Base-by-base conservation (phyloP, 2,888 invertebrate species). In the Apomyelois bistriatella region DNA sequence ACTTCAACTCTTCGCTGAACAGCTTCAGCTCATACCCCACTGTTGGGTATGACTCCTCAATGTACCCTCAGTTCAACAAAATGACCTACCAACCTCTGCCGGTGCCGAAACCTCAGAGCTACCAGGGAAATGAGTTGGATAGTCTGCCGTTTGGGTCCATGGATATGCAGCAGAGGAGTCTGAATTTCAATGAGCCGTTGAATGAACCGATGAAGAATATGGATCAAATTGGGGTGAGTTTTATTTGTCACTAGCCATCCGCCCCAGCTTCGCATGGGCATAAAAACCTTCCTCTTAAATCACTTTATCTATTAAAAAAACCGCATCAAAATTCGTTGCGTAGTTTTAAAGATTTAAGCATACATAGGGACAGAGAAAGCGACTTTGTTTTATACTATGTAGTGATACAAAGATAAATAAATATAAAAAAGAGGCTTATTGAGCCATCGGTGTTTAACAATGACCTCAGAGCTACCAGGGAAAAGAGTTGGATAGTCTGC, bases 31-130 rank as follows among this genome's bases (percentile, higher is more conserved):
- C 72, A 0, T 86, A 79, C 59, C 68, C 81, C 0, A 41, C 78
- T 0, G 79, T 82, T 0, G 72, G 76, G 5, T 89, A 87, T 58
- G 89, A 89, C 57, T 75, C 88, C 0, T 67, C 81, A 0, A 85
- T 88, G 88, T 89, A 88, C 64, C 87, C 88, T 0, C 86, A 86
- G 62, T 89, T 88, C 56, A 79, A 68, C 53, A 85, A 81, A 56
- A 51, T 79, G 1, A 66, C 68, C 0, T 87, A 79, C 61, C 81
- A 76, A 53, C 81, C 80, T 1, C 35, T 73, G 62, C 35, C 72
- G 62, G 54, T 70, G 48, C 78, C 78, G 4, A 83, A 84, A 53
- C 74, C 74, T 0, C 61, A 60, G n/a, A 51, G 60, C 57, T 61
- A n/a, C 49, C 62, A 8, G 57, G 55, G n/a, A 79, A 84, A 81